Base-by-base conservation (phyloP, 2,888 invertebrate genomes). In the Thecocarcelia acutangulata region DNA sequence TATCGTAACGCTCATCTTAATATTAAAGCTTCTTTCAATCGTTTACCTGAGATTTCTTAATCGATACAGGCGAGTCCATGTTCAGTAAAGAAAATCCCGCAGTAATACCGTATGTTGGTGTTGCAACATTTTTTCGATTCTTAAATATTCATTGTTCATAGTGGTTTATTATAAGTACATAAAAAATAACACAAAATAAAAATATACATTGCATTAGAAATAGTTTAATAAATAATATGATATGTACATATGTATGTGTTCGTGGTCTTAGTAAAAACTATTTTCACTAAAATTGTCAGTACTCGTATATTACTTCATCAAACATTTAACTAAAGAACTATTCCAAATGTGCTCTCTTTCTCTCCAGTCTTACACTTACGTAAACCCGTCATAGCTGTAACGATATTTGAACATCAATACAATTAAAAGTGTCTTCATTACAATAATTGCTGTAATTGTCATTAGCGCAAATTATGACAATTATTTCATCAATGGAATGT, bases 1-100 rank as follows among this genome's bases (percentile, higher is more conserved):
- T 24, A 24, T 24, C 24, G 2, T 24, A 24, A 24, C 24, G 5
- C 24, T 2, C 24, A 24, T 24, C 3, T 24, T 24, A 24, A 24
- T 24, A 24, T 24, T 24, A 24, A 24, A 24, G 24, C 5, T 24
- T 28, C 50, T 58, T 59, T 44, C 70, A 61, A 68, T 59, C 28
- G 28, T 72, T 90, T 90, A 90, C 90, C 90, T 90, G 90, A 88
- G 90, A 85, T 86, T 90, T 90, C 85, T 90, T 90, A 85, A 88
- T 86, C 82, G 89, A 87, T 87, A 90, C 81, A 84, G 90, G 87
- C 86, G 90, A 89, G 85, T 90, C 90, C 90, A 90, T 85, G 86
- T 87, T 87, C 86, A 89, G 87, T 80, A 90, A 88, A 86, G 90
- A 88, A 86, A 90, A 89, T 86, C 87, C 89, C 86, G 86, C 84